Percentiles rank a stretch among this genome's conserved stretches.
These are phyloP conservation scores for Portevinia maculata DNA, from an alignment of 2,888 invertebrate genomes.

Conservation along the genomic window DNA sequence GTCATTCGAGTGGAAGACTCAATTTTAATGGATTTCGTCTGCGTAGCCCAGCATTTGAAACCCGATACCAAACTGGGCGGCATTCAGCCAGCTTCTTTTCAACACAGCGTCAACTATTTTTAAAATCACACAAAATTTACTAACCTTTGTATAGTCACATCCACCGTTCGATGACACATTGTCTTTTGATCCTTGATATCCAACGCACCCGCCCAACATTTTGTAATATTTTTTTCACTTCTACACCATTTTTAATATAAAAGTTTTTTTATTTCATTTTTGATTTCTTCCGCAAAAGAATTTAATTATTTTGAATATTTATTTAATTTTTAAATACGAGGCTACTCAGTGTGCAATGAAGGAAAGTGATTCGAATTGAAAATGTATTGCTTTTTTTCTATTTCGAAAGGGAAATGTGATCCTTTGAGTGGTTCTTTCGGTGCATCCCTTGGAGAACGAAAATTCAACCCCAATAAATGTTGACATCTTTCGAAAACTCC, in stretches of 20 bases:
- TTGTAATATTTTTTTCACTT: slow-evolving; percentile 54
- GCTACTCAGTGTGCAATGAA: background rate
- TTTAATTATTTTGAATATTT: background rate
- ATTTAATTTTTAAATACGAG: background rate
- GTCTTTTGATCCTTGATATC: slow-evolving; percentile 89
- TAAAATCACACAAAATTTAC: slow-evolving; percentile 66
- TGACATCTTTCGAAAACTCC: slow-evolving; percentile 15
- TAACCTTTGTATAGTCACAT: slow-evolving; percentile 88
- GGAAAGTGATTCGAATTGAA: slow-evolving; percentile 11
- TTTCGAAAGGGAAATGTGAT: slow-evolving; percentile 42
- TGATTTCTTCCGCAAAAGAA: background rate
- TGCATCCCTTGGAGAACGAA: slow-evolving; percentile 21
- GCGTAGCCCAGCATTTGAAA: background rate
- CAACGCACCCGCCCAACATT: slow-evolving; percentile 82
- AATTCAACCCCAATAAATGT: slow-evolving; percentile 39
- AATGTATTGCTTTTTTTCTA: background rate
- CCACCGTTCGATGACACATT: slow-evolving; percentile 85
- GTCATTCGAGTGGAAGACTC: background rate
- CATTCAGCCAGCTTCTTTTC: background rate
- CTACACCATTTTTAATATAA: slow-evolving; percentile 18
- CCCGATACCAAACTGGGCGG: background rate
- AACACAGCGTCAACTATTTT: background rate
- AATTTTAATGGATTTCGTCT: background rate
- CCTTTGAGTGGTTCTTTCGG: slow-evolving; percentile 23
- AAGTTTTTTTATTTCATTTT: background rate